Evolutionary conservation across 2,113 vertebrate species (phyloP).

Genomic region (Echinops telfairi): DNA sequence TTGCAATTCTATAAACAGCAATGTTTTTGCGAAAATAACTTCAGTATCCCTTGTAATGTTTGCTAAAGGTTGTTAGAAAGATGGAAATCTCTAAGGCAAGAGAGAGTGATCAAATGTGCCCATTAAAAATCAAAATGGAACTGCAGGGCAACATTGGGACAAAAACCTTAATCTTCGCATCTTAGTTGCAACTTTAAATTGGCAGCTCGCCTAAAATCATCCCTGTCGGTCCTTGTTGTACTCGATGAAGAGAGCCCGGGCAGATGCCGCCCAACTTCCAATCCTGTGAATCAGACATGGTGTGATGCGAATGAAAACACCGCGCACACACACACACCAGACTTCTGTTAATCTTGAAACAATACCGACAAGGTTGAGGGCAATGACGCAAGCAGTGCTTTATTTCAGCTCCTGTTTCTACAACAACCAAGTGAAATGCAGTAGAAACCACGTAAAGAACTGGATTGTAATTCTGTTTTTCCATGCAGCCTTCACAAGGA

Average conservation of each 20-base stretch:
- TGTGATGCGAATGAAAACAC: background rate
- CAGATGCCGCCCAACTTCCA: background rate
- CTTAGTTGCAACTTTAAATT: conserved; percentile 4
- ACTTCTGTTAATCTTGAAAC: background rate
- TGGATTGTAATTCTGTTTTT: background rate
- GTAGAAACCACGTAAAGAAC: background rate
- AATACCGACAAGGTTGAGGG: background rate
- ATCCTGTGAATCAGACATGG: background rate
- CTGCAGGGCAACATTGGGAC: background rate
- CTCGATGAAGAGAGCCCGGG: background rate
- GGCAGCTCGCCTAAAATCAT: background rate
- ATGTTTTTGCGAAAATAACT: background rate
- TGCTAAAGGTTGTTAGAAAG: conserved; percentile 2
- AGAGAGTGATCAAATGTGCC: background rate
- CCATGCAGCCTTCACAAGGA: background rate
- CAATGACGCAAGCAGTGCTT: background rate
- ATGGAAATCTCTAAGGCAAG: background rate
- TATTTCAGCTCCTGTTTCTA: background rate
- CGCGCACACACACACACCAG: background rate
- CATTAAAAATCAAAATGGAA: conserved; percentile 32
- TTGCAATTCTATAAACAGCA: background rate
- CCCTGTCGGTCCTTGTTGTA: background rate
- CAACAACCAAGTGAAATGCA: background rate
- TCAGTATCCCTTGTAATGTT: background rate
- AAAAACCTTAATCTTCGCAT: background rate